Evolutionary conservation across 2,113 vertebrate species (phyloP).

Genomic region (Heterotilapia buettikoferi): DNA sequence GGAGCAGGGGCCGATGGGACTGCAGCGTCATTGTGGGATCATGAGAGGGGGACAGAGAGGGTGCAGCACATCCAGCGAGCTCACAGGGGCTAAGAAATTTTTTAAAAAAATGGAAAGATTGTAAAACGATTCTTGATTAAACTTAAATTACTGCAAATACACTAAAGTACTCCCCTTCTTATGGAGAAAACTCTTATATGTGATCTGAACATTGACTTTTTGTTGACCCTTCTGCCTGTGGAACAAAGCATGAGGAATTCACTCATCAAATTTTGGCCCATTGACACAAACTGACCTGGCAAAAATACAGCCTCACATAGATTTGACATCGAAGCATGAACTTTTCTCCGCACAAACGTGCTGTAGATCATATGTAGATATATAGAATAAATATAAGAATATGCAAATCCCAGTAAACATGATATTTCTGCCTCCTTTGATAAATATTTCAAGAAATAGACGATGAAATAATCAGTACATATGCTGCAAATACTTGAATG

Average conservation of each 20-base stretch:
- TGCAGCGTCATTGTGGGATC: not conserved
- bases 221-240: not conserved
- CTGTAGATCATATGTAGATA: not conserved
- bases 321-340: not conserved
- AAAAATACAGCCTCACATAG: not conserved
- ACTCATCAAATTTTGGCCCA: not conserved
- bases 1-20: not conserved
- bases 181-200: not conserved
- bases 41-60: not conserved
- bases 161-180: not conserved
- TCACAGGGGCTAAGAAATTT: not conserved
- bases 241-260: not conserved
- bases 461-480: not conserved
- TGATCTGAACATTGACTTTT: not conserved
- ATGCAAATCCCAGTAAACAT: not conserved
- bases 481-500: not conserved
- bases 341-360: not conserved
- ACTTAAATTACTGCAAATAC: not conserved
- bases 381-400: not conserved
- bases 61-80: not conserved
- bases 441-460: not conserved
- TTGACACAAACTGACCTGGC: not conserved
- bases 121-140: not conserved
- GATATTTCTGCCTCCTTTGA: not conserved
- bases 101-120: not conserved